Base-by-base conservation (phyloP, 2,113 vertebrate species). In the Gobio gobio region DNA sequence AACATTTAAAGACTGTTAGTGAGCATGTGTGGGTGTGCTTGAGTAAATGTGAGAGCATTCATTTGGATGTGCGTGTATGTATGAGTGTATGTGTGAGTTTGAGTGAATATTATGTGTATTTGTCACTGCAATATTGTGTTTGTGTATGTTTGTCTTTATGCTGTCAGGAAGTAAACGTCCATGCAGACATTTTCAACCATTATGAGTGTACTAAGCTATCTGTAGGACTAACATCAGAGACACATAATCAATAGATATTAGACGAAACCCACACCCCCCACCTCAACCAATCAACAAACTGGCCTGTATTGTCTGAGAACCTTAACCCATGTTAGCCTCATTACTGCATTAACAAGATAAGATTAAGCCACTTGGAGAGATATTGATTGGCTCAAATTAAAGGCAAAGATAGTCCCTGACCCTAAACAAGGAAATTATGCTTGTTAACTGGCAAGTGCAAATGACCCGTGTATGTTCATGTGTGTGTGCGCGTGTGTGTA, bases 321-420 rank as follows among this genome's bases (percentile, higher is more conserved):
- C 84, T 59, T 86, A 78, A 86, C 88, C 78, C 85, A 82, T 78
- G 83, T 87, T 87, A 85, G 83, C 78, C 83, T 87, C 78, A 89
- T 89, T 87, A 87, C 76, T 59, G 78, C 85, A 89, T 85, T 89
- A 83, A 85, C 82, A 16, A 89, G 79, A 89, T 89, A 89, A 89
- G 88, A 89, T 87, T 85, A 87, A 85, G 83, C 73, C 85, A 85
- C 83, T 89, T 86, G 78, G 64, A 86, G 88, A 85, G 72, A 87
- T 87, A 89, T 87, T 84, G 88, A 89, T 89, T 76, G 43, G 56
- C 82, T 66, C 83, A 89, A 89, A 86, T 86, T 85, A 83, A 84
- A 87, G 84, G 85, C 63, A 86, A 89, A 87, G 88, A 89, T 87
- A 75, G 85, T 85, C 56, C 61, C 82, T 86, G 85, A 82, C 78